Evolutionary conservation across 1,140 invertebrate genomes (phyloP).

Genomic region (Aradophagus sp.): DNA sequence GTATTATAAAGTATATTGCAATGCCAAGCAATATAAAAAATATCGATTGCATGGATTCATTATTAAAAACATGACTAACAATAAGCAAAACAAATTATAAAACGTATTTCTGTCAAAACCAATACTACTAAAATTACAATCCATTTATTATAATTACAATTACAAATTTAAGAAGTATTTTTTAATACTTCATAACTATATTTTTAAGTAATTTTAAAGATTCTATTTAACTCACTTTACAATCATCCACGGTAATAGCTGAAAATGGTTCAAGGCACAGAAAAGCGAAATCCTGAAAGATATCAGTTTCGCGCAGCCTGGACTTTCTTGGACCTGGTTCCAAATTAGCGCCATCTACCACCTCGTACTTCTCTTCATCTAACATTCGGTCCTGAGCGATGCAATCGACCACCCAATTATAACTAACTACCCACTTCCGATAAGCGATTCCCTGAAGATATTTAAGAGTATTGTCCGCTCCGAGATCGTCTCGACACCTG

Average conservation of each 20-base stretch:
- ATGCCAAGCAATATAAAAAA: too few relatives aligned
- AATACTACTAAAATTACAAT: background rate
- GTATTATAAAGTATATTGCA: too few relatives aligned
- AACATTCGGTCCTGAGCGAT: constrained; percentile 77
- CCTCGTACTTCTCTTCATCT: constrained; percentile 76
- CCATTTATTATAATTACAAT: constrained; percentile 5
- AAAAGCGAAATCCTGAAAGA: constrained; percentile 48
- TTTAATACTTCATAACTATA: background rate
- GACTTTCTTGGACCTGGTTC: constrained; percentile 47
- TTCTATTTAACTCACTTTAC: constrained; percentile 23
- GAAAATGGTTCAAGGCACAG: constrained; percentile 41
- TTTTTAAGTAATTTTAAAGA: too few relatives aligned
- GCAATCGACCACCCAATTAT: constrained; percentile 79
- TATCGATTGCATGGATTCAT: too few relatives aligned
- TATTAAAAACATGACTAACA: too few relatives aligned
- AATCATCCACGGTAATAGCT: constrained; percentile 29
- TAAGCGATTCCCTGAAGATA: constrained; percentile 55
- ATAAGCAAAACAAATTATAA: background rate
- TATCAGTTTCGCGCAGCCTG: constrained; percentile 13
- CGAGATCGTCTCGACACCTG: constrained; percentile 18
- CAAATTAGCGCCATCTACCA: constrained; percentile 29
- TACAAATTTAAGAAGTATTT: constrained; percentile 72
- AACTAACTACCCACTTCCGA: constrained; percentile 47
- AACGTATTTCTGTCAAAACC: background rate
- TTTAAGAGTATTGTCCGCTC: constrained; percentile 48